Evolutionary conservation across 2,888 invertebrate species (phyloP).

Genomic region (Helleia helle): DNA sequence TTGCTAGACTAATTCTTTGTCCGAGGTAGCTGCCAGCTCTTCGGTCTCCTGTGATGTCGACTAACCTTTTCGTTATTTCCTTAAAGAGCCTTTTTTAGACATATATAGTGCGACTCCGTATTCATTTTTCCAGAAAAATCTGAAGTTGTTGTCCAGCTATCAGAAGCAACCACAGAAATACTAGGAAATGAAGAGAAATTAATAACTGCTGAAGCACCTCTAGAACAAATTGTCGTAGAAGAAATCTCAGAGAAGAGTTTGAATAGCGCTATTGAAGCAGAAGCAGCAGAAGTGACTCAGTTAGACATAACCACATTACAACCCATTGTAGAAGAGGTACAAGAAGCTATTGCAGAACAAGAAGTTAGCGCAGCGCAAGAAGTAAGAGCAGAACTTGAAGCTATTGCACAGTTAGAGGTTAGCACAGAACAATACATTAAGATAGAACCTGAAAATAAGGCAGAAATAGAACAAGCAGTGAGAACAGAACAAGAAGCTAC

Average conservation of each 20-base stretch:
- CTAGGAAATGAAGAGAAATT: slow-evolving; percentile 12
- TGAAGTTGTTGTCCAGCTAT: slow-evolving; percentile 4
- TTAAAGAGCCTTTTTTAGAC: no score
- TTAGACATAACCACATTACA: slow-evolving; percentile 3
- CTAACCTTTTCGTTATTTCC: no score
- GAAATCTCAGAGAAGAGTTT: slow-evolving; percentile 12
- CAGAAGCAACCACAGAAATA: slow-evolving; percentile 14
- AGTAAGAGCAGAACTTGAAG: slow-evolving; percentile 4
- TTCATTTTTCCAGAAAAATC: slow-evolving; percentile 12
- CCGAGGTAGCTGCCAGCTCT: no score
- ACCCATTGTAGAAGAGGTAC: not conserved
- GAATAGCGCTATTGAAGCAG: not conserved
- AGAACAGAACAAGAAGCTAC: no score
- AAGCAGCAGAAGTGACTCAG: not conserved
- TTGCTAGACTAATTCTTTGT: no score
- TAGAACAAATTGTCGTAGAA: slow-evolving; percentile 14
- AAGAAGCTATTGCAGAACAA: slow-evolving; percentile 9
- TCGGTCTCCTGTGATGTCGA: no score
- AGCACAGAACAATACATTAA: not conserved
- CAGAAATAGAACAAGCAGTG: no score
- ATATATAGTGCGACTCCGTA: no score
- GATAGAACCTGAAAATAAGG: no score
- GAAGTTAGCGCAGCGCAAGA: slow-evolving; percentile 2
- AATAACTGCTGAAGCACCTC: slow-evolving; percentile 13
- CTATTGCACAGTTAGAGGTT: not conserved